Percentiles rank a stretch among this genome's conserved stretches.
Evolutionary conservation across 1,140 invertebrate species (phyloP).

Genomic region (Diorhabda sublineata): DNA sequence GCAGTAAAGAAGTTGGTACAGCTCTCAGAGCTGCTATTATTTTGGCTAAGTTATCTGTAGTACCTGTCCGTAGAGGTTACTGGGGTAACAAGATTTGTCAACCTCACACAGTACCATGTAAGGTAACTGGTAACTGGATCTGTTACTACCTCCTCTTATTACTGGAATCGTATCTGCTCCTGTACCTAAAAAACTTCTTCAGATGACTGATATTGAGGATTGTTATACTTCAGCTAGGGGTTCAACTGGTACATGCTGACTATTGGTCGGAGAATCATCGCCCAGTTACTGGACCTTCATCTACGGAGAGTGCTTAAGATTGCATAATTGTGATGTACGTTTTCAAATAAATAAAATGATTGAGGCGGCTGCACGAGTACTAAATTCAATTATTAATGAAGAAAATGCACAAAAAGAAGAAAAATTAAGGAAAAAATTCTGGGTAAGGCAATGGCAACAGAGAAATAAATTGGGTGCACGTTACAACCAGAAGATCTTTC

Average conservation of each 20-base stretch:
- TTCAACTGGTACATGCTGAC: conserved; percentile 95
- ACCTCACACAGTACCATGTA: conserved; percentile 99
- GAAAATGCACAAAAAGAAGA: too few relatives aligned
- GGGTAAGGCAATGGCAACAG: too few relatives aligned
- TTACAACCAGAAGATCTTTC: too few relatives aligned
- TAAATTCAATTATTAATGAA: too few relatives aligned
- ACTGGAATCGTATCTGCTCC: conserved; percentile 98
- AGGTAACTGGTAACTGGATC: conserved; percentile 98
- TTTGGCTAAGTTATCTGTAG: conserved; percentile 95
- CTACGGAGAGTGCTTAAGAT: too few relatives aligned
- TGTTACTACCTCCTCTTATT: conserved; percentile 98
- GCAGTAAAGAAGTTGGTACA: conserved; percentile 99
- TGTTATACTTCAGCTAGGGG: conserved; percentile 97
- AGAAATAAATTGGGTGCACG: too few relatives aligned
- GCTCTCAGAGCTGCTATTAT: conserved; percentile 99
- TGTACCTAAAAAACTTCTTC: conserved; percentile 96
- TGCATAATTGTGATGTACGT: too few relatives aligned
- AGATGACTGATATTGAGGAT: conserved; percentile 96
- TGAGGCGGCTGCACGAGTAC: too few relatives aligned
- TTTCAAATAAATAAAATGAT: too few relatives aligned
- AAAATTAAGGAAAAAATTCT: too few relatives aligned
- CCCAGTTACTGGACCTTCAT: too few relatives aligned
- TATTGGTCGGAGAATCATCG: conserved; percentile 84
- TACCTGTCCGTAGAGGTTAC: conserved; percentile 96
- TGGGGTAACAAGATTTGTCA: conserved; percentile 99